A percentile compares a stretch with the other conserved stretches of the same genome.
phyloP scores from a whole-genome alignment of 35 echinoderm and acorn worm species.

The Eucidaris tribuloides region DNA sequence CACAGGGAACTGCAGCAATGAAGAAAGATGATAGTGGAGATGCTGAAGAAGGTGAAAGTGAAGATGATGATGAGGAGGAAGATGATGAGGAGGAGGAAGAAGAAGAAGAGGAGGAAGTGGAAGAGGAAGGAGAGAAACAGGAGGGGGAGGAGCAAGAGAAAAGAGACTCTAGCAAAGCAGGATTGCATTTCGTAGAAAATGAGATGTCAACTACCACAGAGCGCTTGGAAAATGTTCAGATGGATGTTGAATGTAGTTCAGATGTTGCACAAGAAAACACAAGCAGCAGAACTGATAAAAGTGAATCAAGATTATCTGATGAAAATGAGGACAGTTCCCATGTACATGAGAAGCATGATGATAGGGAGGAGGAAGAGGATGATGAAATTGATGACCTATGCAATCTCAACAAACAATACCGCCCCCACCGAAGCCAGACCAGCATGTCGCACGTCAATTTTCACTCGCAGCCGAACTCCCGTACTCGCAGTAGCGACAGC shows the following conservation, averaged over 20 bases:
- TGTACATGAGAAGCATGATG: not conserved
- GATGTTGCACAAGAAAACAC: too few relatives aligned
- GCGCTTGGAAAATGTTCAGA: too few relatives aligned
- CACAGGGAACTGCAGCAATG: too few relatives aligned
- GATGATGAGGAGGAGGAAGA: conserved; percentile 17
- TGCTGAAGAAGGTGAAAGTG: not conserved
- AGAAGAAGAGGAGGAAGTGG: not conserved
- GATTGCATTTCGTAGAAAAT: too few relatives aligned
- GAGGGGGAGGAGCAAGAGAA: too few relatives aligned
- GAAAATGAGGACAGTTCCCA: not conserved
- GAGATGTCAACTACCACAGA: too few relatives aligned
- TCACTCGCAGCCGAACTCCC: conserved; percentile 6
- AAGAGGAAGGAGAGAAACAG: not conserved
- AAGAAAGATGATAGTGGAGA: not conserved
- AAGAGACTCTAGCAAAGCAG: too few relatives aligned
- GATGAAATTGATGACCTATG: conserved; percentile 64
- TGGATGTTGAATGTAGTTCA: too few relatives aligned
- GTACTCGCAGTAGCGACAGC: conserved; percentile 55
- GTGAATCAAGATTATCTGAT: not conserved
- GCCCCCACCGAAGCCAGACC: conserved; percentile 58
- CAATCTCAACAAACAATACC: conserved; percentile 57
- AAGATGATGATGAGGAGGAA: conserved; percentile 32
- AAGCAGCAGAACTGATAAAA: not conserved
- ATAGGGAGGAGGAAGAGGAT: conserved; percentile 34
- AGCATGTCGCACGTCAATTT: conserved; percentile 55